Evolutionary conservation across 2,113 vertebrate species (phyloP).

Genomic region (Anguilla japonica): DNA sequence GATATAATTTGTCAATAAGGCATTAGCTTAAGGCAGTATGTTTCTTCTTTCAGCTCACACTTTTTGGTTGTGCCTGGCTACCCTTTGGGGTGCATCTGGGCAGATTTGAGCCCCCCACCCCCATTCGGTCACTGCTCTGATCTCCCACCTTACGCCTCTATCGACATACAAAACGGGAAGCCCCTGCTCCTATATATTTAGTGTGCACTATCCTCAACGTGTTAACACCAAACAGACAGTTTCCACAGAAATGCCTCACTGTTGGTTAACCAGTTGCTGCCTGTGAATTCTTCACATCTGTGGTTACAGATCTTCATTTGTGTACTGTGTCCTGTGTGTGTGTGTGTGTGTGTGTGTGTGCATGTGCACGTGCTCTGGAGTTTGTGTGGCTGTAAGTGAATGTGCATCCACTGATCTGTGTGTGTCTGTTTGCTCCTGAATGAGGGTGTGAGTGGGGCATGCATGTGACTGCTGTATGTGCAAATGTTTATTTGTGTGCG

Average conservation of each 20-base stretch:
- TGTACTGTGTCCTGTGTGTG: slow-evolving; percentile 22
- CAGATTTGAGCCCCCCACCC: background rate
- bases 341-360: slow-evolving; percentile 11
- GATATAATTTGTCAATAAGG: background rate
- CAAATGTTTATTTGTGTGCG: background rate
- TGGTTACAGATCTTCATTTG: slow-evolving; percentile 38
- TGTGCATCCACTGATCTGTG: background rate
- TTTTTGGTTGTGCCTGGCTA: background rate
- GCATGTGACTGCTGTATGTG: slow-evolving; percentile 9
- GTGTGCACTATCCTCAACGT: background rate
- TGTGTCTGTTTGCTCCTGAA: background rate
- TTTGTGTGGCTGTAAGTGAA: background rate
- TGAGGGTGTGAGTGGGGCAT: background rate
- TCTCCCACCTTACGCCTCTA: background rate
- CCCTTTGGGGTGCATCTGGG: background rate
- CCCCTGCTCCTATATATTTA: background rate
- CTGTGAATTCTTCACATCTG: background rate
- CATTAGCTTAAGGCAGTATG: background rate
- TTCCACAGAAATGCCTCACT: background rate
- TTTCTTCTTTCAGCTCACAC: background rate
- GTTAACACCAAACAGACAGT: background rate
- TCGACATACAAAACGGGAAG: background rate
- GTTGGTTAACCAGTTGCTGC: background rate
- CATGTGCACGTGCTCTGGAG: background rate
- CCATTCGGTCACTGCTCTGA: background rate